Base-by-base conservation (phyloP, 92 coral and sea anemone genomes). In the Nematostella vectensis region DNA sequence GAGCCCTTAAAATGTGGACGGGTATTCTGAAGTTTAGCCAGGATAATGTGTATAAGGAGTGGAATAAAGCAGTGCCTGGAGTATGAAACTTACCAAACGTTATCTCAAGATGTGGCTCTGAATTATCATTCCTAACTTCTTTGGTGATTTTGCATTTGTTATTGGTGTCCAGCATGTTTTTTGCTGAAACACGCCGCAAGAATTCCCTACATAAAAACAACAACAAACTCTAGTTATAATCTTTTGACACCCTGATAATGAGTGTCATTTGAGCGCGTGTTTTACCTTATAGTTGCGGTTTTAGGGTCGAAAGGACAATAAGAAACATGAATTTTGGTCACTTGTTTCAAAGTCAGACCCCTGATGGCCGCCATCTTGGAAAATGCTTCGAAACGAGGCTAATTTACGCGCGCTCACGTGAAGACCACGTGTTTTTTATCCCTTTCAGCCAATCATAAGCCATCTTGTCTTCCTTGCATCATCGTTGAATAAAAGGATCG, bases 341-440 rank as follows among this genome's bases (percentile, higher is more conserved):
- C 87, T 58, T 82, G 82, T 65, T 87, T 81, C 68, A 91, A 47
- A 11, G 78, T 73, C 55, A 80, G 61, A 25, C 98, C 94, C 51
- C 89, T 69, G 29, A 83, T 70, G 37, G 93, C 93, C 74, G 98
- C 95, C 98, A 91, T 91, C 21, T 88, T 88, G 77, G n/a, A n/a
- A 36, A 67, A 29, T 3, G 26, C 24, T 33, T 58, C 70, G 18
- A 45, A 45, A 45, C 51, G 51, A 45, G 51, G 51, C 51, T 33
- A 33, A 33, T 33, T 33, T 33, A 15, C 40, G 40, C 8, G 6
- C 6, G 6, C 9, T 22, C 58, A 54, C 55, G 52, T 44, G 25
- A 15, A 25, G 1, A 13, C 3, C 72, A 66, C 72, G 63, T 66
- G 72, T 17, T 21, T 17, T 20, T n/a, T 12, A 4, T 45, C 12